Evolutionary conservation across 2,113 vertebrate genomes (phyloP).

Genomic region (Epinephelus lanceolatus): DNA sequence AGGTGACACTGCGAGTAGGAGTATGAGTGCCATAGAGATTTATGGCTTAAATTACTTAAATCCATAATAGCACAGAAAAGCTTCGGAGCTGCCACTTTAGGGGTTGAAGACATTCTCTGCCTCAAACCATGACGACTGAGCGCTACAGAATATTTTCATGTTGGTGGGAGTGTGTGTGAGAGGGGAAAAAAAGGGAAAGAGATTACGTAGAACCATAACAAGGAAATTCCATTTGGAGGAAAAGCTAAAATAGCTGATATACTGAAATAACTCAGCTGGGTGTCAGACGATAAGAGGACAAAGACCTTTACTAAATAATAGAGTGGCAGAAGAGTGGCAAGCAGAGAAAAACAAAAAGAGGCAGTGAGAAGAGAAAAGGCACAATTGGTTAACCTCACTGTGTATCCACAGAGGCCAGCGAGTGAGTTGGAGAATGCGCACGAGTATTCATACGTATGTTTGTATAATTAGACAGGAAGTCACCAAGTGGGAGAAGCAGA

Average conservation of each 20-base stretch:
- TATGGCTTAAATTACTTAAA: conserved; percentile 67
- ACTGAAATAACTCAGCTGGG: conserved; percentile 73
- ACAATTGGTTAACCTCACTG: conserved; percentile 36
- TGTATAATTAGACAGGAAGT: conserved; percentile 74
- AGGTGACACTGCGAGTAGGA: conserved; percentile 57
- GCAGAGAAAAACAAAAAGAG: conserved; percentile 36
- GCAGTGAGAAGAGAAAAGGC: background rate
- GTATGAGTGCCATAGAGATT: conserved; percentile 47
- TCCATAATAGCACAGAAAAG: conserved; percentile 68
- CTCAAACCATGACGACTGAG: conserved; percentile 36
- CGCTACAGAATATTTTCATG: conserved; percentile 44
- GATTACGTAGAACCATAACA: conserved; percentile 70
- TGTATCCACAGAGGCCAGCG: conserved; percentile 35
- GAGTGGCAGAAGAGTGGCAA: conserved; percentile 56
- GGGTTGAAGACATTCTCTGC: conserved; percentile 51
- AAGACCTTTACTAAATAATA: conserved; percentile 77
- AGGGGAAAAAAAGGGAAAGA: conserved; percentile 24
- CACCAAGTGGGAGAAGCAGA: conserved; percentile 57
- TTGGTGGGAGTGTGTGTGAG: conserved; percentile 17
- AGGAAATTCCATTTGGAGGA: conserved; percentile 83
- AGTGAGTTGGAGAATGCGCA: conserved; percentile 34
- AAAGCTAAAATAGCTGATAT: conserved; percentile 69
- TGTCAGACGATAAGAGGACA: conserved; percentile 71
- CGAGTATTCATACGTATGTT: conserved; percentile 56
- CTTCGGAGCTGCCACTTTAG: conserved; percentile 56